Evolutionary conservation across 2,113 vertebrate species (phyloP).

Genomic region (Forbesichthys agassizii): DNA sequence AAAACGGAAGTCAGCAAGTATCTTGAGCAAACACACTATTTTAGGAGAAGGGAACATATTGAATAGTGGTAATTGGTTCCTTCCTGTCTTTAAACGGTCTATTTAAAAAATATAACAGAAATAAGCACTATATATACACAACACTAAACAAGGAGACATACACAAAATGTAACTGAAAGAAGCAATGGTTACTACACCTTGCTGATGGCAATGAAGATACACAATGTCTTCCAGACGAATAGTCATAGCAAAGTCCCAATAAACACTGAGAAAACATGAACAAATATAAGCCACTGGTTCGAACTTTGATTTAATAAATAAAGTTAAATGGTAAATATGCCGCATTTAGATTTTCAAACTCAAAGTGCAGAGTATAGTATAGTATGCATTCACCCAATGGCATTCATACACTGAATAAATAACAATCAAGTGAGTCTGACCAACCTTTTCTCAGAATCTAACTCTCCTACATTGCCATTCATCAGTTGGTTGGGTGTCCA

Average conservation of each 20-base stretch:
- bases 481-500: constrained; percentile 99
- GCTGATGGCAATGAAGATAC: constrained; percentile 97
- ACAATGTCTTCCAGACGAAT: constrained; percentile 97
- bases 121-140: neutral
- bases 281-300: neutral
- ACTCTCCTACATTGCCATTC: constrained; percentile 92
- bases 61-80: no score
- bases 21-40: no score
- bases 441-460: constrained; percentile 94
- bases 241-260: constrained; percentile 98
- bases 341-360: neutral
- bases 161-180: neutral
- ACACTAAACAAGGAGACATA: neutral
- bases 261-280: constrained; percentile 78
- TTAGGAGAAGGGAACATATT: no score
- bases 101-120: no score
- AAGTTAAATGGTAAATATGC: no score
- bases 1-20: no score
- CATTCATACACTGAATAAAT: neutral
- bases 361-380: no score
- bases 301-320: neutral
- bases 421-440: constrained; percentile 37
- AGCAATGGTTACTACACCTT: constrained; percentile 75
- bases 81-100: no score
- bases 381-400: neutral